A percentile compares a stretch with the other conserved stretches of the same genome.
Conservation (phyloP, 1,140 invertebrate genomes). For the Ridgeia piscesae region DNA sequence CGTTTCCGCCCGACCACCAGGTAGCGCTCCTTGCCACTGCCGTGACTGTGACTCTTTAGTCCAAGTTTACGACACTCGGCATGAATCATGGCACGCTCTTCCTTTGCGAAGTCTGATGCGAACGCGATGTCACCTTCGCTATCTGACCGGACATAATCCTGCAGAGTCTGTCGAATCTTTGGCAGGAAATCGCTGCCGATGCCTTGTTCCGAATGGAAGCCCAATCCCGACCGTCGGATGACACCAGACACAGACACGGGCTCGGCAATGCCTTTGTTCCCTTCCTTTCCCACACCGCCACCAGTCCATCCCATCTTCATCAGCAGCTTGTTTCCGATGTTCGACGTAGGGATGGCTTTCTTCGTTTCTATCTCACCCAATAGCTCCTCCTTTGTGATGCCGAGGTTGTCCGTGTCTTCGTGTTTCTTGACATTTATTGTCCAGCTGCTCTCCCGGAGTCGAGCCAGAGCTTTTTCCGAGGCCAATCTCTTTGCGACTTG, state of each 20-base stretch:
- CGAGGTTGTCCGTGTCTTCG: constrained; percentile 37
- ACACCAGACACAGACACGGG: constrained; percentile 59
- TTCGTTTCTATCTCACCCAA: constrained; percentile 37
- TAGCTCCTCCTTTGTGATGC: constrained; percentile 41
- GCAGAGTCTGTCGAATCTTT: constrained; percentile 36
- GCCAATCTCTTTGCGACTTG: constrained; percentile 37
- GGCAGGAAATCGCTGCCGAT: constrained; percentile 38
- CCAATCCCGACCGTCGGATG: constrained; percentile 45
- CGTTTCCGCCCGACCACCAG: constrained; percentile 61
- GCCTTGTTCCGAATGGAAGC: constrained; percentile 36
- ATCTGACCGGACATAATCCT: constrained; percentile 41
- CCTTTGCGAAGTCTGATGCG: constrained; percentile 69
- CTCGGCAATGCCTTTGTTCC: constrained; percentile 68
- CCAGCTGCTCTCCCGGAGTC: constrained; percentile 42
- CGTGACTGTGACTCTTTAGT: constrained; percentile 65
- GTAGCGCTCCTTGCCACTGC: constrained; percentile 56
- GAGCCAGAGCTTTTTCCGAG: constrained; percentile 35
- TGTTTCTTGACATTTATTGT: constrained; percentile 66
- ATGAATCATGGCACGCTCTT: constrained; percentile 72
- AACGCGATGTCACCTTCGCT: constrained; percentile 66
- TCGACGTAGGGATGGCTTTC: constrained; percentile 71
- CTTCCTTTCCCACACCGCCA: constrained; percentile 71
- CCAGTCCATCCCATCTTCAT: constrained; percentile 80
- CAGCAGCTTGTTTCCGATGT: constrained; percentile 68
- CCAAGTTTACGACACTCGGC: constrained; percentile 52